Base-by-base conservation (phyloP, 2,888 invertebrate species). In the Temnothorax unifasciatus region DNA sequence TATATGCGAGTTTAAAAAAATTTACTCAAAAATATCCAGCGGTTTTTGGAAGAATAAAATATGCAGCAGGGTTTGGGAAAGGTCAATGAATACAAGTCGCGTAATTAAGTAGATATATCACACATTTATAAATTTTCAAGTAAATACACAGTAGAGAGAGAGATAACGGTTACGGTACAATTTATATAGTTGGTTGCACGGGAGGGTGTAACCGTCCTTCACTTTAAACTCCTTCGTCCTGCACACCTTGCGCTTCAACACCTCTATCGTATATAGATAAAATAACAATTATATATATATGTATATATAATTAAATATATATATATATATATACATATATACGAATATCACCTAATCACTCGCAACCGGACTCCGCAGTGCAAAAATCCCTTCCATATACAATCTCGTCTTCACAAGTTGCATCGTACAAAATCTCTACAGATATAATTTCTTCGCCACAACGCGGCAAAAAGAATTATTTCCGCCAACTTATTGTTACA, bases 101-200 rank as follows among this genome's bases (percentile, higher is more conserved):
- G 47, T 15, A 69, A n/a, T 57, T 79, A 61, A 68, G 79, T 83
- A 77, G 83, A 73, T 59, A 41, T 86, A 86, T 86, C 85, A 82
- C 85, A 86, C 84, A 86, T 85, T 86, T 86, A 86, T 86, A 86
- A 86, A 86, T 85, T 85, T 86, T 82, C 61, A 83, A 85, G 81
- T 86, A 86, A 82, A 85, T 86, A 86, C 85, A 86, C 84, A 84
- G 75, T 85, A 34, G 34, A 34, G 34, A 34, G 34, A 34, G 34
- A 66, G 76, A 82, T 64, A 86, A 86, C 85, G 76, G 57, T 84
- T 81, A 85, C 66, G 85, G 59, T 86, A 86, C 81, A 85, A 74
- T 79, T 79, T 57, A 71, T 47, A 71, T 75, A 73, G 75, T 57
- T 74, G 74, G 66, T 82, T 83, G 79, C 75, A 64, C 54, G 54